Evolutionary conservation across 2,113 vertebrate species (phyloP).

Genomic region (Podarcis raffonei): DNA sequence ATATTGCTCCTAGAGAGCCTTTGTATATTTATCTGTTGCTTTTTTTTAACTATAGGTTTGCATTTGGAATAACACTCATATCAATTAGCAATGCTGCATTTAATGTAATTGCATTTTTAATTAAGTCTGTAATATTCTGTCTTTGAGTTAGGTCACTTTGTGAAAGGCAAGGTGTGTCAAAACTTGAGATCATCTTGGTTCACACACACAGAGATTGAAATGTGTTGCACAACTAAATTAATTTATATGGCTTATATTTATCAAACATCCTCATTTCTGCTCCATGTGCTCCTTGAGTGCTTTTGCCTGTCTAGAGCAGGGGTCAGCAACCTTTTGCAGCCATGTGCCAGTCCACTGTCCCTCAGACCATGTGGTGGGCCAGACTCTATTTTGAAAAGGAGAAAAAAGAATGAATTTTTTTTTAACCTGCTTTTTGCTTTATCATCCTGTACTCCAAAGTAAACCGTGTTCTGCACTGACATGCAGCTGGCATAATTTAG

Average conservation of each 20-base stretch:
- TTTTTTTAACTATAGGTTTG: constrained; percentile 37
- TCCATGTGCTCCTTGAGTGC: no score
- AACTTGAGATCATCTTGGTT: background rate
- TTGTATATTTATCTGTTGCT: background rate
- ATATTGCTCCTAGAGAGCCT: background rate
- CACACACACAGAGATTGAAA: background rate
- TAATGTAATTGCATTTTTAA: background rate
- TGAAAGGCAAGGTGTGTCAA: constrained; percentile 28
- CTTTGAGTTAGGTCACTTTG: background rate
- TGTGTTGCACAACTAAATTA: background rate
- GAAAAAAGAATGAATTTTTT: no score
- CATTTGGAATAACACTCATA: constrained; percentile 36
- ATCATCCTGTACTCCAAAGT: background rate
- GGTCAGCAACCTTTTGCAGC: no score
- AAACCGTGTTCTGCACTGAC: constrained; percentile 9
- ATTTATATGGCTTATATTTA: constrained; percentile 16
- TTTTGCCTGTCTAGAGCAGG: no score
- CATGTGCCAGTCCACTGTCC: no score
- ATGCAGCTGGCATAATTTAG: background rate
- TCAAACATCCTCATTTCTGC: background rate
- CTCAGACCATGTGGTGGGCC: no score
- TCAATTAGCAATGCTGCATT: background rate
- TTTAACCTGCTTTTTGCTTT: background rate
- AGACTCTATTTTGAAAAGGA: no score
- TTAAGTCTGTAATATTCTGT: constrained; percentile 19